phyloP scores from a whole-genome alignment of 2,797 vertebrate genomes.

The Phalanger gymnotis region DNA sequence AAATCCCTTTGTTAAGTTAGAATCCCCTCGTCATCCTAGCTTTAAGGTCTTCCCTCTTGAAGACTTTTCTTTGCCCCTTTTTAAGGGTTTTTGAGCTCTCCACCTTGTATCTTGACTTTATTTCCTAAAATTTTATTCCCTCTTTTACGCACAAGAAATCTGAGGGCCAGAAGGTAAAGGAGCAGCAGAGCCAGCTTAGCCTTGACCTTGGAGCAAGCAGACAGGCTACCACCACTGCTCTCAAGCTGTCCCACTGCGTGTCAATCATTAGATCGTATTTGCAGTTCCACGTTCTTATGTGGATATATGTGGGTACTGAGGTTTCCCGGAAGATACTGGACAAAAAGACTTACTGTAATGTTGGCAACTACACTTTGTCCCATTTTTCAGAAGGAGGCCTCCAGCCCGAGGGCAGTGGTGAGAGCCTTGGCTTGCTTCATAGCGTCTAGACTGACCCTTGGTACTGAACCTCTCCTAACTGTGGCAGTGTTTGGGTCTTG shows the following conservation, averaged over 20 bases:
- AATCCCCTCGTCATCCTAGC: not conserved
- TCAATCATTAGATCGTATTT: not conserved
- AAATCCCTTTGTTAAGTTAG: not conserved
- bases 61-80: not conserved
- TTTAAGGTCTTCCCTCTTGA: not conserved
- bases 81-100: not conserved
- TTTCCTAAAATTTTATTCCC: not conserved
- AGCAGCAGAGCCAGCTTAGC: slow-evolving; percentile 25
- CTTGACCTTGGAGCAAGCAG: not conserved
- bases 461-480: not conserved
- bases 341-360: not conserved
- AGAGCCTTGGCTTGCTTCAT: not conserved
- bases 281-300: not conserved
- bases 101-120: not conserved
- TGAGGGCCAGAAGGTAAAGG: not conserved
- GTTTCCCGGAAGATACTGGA: not conserved
- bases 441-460: not conserved
- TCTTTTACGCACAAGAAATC: not conserved
- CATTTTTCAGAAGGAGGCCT: not conserved
- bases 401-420: not conserved
- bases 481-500: not conserved
- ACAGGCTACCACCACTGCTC: too few species aligned
- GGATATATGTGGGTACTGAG: not conserved
- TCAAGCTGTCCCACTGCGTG: not conserved
- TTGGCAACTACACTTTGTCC: not conserved